Evolutionary conservation across 2,888 invertebrate genomes (phyloP).

Genomic region (Dioctria linearis): DNA sequence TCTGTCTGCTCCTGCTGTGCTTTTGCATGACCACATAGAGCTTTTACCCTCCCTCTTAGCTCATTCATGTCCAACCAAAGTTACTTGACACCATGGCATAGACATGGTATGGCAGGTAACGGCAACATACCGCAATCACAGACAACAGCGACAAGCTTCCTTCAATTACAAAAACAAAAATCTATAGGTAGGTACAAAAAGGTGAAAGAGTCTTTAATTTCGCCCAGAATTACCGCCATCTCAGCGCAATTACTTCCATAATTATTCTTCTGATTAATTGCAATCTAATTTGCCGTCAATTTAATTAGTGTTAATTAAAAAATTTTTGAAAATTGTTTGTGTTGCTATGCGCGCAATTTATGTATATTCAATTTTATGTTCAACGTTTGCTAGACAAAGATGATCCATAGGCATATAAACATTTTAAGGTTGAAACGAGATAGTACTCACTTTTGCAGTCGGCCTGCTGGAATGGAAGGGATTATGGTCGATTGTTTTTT

Average conservation of each 20-base stretch:
- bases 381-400: constrained; percentile 20
- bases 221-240: neutral
- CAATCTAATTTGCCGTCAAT: constrained; percentile 24
- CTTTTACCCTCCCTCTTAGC: no score
- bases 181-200: no score
- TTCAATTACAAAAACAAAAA: no score
- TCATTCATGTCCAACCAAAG: no score
- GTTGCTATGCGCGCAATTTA: constrained; percentile 45
- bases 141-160: no score
- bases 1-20: no score
- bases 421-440: neutral
- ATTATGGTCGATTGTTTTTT: constrained; percentile 33
- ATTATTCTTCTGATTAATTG: constrained; percentile 14
- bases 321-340: constrained; percentile 46
- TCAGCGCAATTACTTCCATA: constrained; percentile 14
- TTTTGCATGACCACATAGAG: no score
- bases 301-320: constrained; percentile 26
- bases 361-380: constrained; percentile 43
- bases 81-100: no score
- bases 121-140: no score
- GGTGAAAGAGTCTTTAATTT: neutral
- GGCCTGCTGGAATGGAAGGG: neutral
- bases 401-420: neutral
- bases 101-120: no score
- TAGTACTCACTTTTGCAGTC: neutral